Conservation (phyloP, 2,888 invertebrate species). For the Conops quadrifasciatus region DNA sequence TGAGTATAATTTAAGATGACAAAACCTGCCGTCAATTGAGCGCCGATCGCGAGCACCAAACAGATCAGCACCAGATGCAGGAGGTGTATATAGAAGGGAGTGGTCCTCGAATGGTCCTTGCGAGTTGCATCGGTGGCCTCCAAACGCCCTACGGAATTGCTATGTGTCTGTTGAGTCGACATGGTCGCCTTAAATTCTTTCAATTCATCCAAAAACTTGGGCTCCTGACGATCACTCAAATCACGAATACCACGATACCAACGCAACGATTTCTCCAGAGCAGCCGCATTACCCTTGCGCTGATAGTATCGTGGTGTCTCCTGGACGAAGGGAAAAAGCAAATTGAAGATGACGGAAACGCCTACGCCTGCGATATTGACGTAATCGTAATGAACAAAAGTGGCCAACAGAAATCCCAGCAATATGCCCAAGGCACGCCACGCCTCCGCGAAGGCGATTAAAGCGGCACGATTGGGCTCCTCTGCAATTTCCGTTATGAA, state of each 20-base stretch:
- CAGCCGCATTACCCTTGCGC: constrained; percentile 48
- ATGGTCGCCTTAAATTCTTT: constrained; percentile 44
- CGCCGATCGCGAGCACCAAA: constrained; percentile 51
- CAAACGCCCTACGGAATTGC: not conserved
- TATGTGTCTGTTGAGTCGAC: not conserved
- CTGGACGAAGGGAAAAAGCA: constrained; percentile 59
- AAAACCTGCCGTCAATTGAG: constrained; percentile 57
- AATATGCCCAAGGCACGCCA: constrained; percentile 56
- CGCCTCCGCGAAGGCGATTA: constrained; percentile 53
- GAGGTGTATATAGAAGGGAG: constrained; percentile 25
- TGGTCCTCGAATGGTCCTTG: not conserved
- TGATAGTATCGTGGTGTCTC: constrained; percentile 58
- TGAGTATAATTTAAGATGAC: constrained; percentile 56
- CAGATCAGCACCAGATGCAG: constrained; percentile 43
- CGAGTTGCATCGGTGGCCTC: not conserved
- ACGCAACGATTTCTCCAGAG: constrained; percentile 58
- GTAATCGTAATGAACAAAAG: constrained; percentile 49
- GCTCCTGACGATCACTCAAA: constrained; percentile 53
- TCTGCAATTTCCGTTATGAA: constrained; percentile 58
- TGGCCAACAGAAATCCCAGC: constrained; percentile 52
- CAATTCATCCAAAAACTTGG: constrained; percentile 53
- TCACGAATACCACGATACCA: constrained; percentile 61
- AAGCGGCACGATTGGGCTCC: constrained; percentile 45
- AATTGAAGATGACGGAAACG: constrained; percentile 52
- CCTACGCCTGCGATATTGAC: constrained; percentile 51